A percentile compares a stretch with the other conserved stretches of the same genome.
phyloP scores from a whole-genome alignment of 2,888 invertebrate species.

The Flabesymbios commensalis region DNA sequence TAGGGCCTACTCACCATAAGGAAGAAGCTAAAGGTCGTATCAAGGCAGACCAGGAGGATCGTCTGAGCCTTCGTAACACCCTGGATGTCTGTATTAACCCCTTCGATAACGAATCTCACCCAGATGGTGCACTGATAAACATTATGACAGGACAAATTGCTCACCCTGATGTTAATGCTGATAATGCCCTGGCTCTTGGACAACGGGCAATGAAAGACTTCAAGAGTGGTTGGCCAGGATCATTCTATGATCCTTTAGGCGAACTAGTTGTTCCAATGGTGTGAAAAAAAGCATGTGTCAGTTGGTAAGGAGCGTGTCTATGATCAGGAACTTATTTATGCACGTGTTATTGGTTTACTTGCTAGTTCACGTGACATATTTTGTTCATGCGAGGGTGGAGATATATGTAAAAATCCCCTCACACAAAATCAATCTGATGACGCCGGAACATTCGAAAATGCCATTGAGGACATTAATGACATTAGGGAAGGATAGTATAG shows the following conservation, averaged over 20 bases:
- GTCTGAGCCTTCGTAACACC: slow-evolving; percentile 4
- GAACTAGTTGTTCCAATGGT: slow-evolving; percentile 2
- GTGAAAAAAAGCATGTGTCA: slow-evolving; percentile 3
- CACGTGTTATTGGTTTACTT: slow-evolving; percentile 15
- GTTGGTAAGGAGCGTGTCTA: slow-evolving; percentile 10
- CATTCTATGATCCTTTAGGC: slow-evolving; percentile 6
- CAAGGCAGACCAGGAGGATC: neutral
- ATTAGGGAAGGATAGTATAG: too few species aligned
- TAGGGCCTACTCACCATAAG: slow-evolving; percentile 5
- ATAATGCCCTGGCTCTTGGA: slow-evolving; percentile 7
- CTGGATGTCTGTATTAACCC: slow-evolving; percentile 11
- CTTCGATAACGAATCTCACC: slow-evolving; percentile 12
- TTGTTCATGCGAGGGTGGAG: too few species aligned
- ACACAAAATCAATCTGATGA: too few species aligned
- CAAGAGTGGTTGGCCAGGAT: slow-evolving; percentile 8
- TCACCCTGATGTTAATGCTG: slow-evolving; percentile 7
- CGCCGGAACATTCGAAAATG: too few species aligned
- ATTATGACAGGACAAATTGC: slow-evolving; percentile 17
- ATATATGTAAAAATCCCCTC: too few species aligned
- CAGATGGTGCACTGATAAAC: slow-evolving; percentile 19
- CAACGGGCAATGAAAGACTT: slow-evolving; percentile 1
- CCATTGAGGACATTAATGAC: too few species aligned
- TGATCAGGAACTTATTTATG: slow-evolving; percentile 16
- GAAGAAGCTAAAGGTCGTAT: slow-evolving; percentile 5
- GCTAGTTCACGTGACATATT: slow-evolving; percentile 8